phyloP scores from a whole-genome alignment of 2,113 vertebrate species.

The Hippocampus abdominalis region DNA sequence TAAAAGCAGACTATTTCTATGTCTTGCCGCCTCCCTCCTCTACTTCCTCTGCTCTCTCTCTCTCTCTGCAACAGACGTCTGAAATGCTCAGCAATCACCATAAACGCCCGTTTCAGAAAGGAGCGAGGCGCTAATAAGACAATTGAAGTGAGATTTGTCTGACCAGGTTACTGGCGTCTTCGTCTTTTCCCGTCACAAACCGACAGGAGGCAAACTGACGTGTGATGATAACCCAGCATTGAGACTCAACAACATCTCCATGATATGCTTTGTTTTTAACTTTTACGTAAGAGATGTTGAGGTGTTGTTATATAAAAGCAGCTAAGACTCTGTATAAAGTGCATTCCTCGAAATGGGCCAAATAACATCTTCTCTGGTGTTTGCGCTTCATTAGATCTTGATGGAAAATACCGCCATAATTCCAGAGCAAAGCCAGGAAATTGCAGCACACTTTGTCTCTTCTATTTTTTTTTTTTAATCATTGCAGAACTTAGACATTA shows the following conservation, averaged over 20 bases:
- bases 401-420: conserved; percentile 44
- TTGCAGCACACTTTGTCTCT: conserved; percentile 15
- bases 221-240: conserved; percentile 5
- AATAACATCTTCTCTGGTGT: conserved; percentile 49
- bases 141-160: conserved; percentile 14
- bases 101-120: neutral
- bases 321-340: conserved; percentile 42
- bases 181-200: conserved; percentile 12
- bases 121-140: neutral
- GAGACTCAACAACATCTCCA: conserved; percentile 5
- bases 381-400: conserved; percentile 56
- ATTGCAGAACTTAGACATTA: conserved; percentile 21
- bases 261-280: neutral
- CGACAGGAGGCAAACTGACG: conserved; percentile 12
- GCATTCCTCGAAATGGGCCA: conserved; percentile 44
- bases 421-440: conserved; percentile 35
- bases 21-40: conserved; percentile 23
- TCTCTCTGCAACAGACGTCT: conserved; percentile 5
- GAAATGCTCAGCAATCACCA: conserved; percentile 9
- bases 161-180: neutral
- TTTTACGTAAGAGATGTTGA: conserved; percentile 4
- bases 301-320: conserved; percentile 27
- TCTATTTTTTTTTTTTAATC: conserved; percentile 10
- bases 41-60: conserved; percentile 17
- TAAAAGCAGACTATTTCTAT: conserved; percentile 56